Evolutionary conservation across 2,113 vertebrate species (phyloP).

Genomic region (Ariopsis seemanni): DNA sequence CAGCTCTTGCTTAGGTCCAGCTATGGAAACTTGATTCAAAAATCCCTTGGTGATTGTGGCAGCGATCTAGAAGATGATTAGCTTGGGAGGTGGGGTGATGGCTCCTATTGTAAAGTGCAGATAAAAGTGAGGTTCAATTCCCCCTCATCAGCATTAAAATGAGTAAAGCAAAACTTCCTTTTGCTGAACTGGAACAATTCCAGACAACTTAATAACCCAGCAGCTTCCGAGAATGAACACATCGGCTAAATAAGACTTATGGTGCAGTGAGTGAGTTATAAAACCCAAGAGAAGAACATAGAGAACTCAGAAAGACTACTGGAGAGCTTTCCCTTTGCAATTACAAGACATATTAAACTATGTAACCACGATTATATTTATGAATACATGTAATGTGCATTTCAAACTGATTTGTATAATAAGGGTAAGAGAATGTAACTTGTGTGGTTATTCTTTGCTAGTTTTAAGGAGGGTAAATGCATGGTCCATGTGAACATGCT

Average conservation of each 20-base stretch:
- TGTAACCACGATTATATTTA: not conserved
- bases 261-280: conserved; percentile 22
- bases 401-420: not conserved
- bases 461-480: conserved; percentile 34
- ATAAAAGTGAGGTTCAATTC: conserved; percentile 50
- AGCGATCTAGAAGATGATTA: conserved; percentile 43
- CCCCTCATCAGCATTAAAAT: conserved; percentile 45
- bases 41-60: conserved; percentile 41
- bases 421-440: not conserved
- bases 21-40: conserved; percentile 26
- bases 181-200: conserved; percentile 49
- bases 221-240: conserved; percentile 28
- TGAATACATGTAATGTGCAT: not conserved
- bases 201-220: conserved; percentile 44
- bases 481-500: conserved; percentile 17
- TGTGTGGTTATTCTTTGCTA: not conserved
- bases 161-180: conserved; percentile 47
- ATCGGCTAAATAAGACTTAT: conserved; percentile 39
- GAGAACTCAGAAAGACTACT: not conserved
- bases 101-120: conserved; percentile 39
- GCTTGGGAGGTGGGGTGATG: conserved; percentile 17
- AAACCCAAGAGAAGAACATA: conserved; percentile 24
- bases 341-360: not conserved
- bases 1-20: conserved; percentile 1
- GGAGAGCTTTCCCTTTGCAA: not conserved